phyloP scores from a whole-genome alignment of 2,113 vertebrate species.

The Amblyornis subalaris region DNA sequence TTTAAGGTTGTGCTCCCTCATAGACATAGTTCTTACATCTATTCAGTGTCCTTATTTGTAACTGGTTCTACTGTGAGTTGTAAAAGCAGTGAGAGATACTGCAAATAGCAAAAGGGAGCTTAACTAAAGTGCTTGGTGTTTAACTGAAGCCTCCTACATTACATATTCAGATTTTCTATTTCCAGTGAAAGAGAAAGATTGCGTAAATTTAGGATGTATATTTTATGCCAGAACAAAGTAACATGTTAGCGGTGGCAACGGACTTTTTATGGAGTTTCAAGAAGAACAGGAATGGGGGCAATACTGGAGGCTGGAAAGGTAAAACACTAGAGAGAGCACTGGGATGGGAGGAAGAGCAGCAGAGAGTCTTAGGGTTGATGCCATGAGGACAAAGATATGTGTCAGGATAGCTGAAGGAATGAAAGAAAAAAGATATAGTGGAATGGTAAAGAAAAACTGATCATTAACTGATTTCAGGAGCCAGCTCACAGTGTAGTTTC shows the following conservation, averaged over 20 bases:
- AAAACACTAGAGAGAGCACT: not conserved
- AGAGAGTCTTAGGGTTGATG: not conserved
- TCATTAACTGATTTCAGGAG: not conserved
- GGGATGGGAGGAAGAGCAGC: not conserved
- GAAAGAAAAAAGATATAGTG: not conserved
- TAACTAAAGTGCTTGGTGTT: not conserved
- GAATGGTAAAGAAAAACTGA: not conserved
- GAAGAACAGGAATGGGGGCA: not conserved
- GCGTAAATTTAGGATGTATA: not conserved
- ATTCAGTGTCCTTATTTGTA: not conserved
- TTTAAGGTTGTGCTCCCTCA: not conserved
- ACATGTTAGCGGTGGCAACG: not conserved
- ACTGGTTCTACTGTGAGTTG: not conserved
- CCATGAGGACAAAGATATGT: not conserved
- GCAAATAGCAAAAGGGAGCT: not conserved
- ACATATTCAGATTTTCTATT: not conserved
- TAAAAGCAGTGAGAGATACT: not conserved
- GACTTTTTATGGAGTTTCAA: not conserved
- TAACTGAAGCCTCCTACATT: not conserved
- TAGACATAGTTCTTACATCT: not conserved
- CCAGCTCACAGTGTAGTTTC: not conserved
- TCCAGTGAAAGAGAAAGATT: not conserved
- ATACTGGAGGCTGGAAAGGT: not conserved
- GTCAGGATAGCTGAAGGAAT: not conserved
- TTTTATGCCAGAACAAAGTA: not conserved